A percentile compares a stretch with the other conserved stretches of the same genome.
phyloP scores from a whole-genome alignment of 2,888 invertebrate species.

The Sabellastarte sp. region DNA sequence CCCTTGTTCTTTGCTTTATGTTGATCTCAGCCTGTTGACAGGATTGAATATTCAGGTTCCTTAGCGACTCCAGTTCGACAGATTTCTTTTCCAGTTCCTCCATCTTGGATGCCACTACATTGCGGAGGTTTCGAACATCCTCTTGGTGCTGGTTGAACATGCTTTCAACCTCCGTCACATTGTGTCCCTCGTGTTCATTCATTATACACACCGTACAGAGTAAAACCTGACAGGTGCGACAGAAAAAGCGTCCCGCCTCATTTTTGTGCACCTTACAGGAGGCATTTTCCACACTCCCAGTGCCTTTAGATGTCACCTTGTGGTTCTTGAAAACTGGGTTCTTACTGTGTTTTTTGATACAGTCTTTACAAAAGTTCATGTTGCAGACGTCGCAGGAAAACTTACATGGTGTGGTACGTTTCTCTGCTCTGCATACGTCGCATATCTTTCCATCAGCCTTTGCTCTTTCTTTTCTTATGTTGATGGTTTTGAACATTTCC shows the following conservation, averaged over 20 bases:
- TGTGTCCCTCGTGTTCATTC: conserved; percentile 27
- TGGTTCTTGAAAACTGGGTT: conserved; percentile 31
- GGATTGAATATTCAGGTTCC: conserved; percentile 19
- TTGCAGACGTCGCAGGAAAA: conserved; percentile 28
- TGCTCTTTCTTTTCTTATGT: conserved; percentile 5
- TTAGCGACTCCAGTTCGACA: conserved; percentile 21
- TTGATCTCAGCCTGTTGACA: conserved; percentile 26
- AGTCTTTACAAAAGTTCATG: conserved; percentile 29
- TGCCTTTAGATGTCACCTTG: conserved; percentile 15
- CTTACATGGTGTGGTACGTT: conserved; percentile 19
- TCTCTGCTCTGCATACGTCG: conserved; percentile 25
- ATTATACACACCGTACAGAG: conserved; percentile 34
- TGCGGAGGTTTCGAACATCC: conserved; percentile 22
- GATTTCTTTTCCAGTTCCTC: conserved; percentile 15
- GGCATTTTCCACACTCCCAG: conserved; percentile 1
- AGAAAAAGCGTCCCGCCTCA: conserved; percentile 25
- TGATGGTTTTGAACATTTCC: conserved; percentile 32
- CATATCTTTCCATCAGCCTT: conserved; percentile 11
- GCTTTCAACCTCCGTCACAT: conserved; percentile 22
- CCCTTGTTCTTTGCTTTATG: conserved; percentile 24
- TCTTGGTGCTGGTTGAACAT: conserved; percentile 24
- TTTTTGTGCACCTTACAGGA: conserved; percentile 26
- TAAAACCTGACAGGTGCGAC: conserved; percentile 26
- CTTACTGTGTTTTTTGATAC: conserved; percentile 24
- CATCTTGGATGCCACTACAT: conserved; percentile 17